These are phyloP conservation scores for Peromyscus melanophrys DNA, from an alignment of 2,797 vertebrate species.

Conservation along the genomic window DNA sequence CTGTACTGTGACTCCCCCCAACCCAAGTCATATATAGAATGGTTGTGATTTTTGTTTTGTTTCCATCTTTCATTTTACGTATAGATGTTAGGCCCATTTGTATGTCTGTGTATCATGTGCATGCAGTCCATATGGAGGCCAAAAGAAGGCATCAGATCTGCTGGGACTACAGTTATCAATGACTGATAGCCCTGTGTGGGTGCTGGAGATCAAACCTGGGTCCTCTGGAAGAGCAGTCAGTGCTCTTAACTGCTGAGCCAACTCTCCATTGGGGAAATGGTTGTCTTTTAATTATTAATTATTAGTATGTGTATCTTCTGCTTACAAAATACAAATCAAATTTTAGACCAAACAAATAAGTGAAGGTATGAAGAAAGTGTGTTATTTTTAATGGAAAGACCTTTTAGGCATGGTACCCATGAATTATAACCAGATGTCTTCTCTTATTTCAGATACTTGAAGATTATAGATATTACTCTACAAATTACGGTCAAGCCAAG, in stretches of 20 bases:
- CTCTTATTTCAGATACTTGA: background rate
- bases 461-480: background rate
- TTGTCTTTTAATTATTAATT: conserved; percentile 29
- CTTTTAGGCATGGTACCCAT: conserved; percentile 1
- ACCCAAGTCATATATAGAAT: background rate
- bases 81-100: background rate
- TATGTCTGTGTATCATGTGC: background rate
- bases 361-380: conserved; percentile 23
- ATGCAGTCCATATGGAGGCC: no score
- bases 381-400: conserved; percentile 4
- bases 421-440: conserved; percentile 3
- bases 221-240: background rate
- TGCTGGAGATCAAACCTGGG: background rate
- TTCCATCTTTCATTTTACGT: background rate
- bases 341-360: conserved; percentile 37
- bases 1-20: background rate
- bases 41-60: background rate
- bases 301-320: background rate
- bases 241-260: background rate
- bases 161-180: background rate
- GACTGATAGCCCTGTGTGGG: background rate
- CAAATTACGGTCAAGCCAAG: background rate
- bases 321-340: conserved; percentile 16
- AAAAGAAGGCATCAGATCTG: background rate
- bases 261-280: background rate